phyloP scores from a whole-genome alignment of 2,888 invertebrate species.

The Rhimphoctona megacephalus region DNA sequence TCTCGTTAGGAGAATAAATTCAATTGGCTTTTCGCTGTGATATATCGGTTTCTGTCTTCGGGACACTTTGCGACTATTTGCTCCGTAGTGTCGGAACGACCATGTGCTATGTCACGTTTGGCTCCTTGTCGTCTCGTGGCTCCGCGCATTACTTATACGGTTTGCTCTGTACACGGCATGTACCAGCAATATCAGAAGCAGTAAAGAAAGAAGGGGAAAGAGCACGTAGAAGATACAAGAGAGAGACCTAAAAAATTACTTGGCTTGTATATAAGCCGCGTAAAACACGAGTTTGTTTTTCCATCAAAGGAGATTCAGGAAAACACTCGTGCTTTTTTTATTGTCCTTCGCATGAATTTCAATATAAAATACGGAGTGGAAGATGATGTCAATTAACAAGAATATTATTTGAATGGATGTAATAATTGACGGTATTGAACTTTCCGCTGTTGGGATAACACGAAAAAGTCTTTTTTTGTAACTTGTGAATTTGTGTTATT shows the following conservation, averaged over 20 bases:
- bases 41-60: slow-evolving; percentile 74
- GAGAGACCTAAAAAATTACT: neutral
- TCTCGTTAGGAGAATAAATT: slow-evolving; percentile 79
- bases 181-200: slow-evolving; percentile 17
- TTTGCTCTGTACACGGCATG: slow-evolving; percentile 57
- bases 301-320: slow-evolving; percentile 33
- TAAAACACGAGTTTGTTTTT: slow-evolving; percentile 26
- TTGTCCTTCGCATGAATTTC: slow-evolving; percentile 13
- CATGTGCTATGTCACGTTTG: slow-evolving; percentile 71
- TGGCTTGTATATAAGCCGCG: slow-evolving; percentile 1
- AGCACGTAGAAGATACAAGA: slow-evolving; percentile 3
- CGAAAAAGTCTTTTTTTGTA: neutral
- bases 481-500: no score
- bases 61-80: slow-evolving; percentile 74
- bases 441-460: neutral
- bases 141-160: slow-evolving; percentile 58
- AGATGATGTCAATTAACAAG: neutral
- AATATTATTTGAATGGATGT: neutral
- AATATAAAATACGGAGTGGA: neutral
- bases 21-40: slow-evolving; percentile 78
- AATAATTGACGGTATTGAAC: neutral
- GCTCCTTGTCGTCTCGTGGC: slow-evolving; percentile 66
- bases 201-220: slow-evolving; percentile 9
- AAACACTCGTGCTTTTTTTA: neutral
- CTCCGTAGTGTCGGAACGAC: slow-evolving; percentile 46